Evolutionary conservation across 2,888 invertebrate species (phyloP).

Genomic region (Ceratothoa steindachneri): DNA sequence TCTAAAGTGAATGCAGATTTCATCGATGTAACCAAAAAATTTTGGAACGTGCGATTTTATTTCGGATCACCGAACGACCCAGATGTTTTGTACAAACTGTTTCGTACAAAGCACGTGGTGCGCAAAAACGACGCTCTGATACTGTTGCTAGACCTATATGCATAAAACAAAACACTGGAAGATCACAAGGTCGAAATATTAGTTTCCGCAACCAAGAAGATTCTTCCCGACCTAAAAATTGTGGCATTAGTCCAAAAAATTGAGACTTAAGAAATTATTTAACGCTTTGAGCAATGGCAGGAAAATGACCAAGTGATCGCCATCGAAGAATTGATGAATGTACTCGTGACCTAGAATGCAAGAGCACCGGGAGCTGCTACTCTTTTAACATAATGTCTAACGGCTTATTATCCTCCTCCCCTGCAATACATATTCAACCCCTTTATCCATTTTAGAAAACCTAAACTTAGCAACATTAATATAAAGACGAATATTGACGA

Average conservation of each 20-base stretch:
- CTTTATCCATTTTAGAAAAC: background rate
- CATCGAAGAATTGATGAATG: background rate
- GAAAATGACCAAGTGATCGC: background rate
- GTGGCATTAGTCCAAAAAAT: background rate
- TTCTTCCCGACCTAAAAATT: background rate
- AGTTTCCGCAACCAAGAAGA: background rate
- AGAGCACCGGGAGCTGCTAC: background rate
- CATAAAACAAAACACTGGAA: background rate
- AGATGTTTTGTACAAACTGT: background rate
- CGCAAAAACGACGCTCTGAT: background rate
- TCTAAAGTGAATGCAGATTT: background rate
- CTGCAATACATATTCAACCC: background rate
- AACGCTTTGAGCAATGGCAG: background rate
- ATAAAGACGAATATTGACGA: background rate
- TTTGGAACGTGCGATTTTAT: background rate
- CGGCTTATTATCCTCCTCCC: background rate
- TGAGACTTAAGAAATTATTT: background rate
- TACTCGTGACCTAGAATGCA: background rate
- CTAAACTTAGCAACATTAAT: background rate
- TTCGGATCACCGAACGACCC: background rate
- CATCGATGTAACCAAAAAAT: background rate
- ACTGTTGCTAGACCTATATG: background rate
- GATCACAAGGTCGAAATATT: background rate
- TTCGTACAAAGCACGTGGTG: background rate
- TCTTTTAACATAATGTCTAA: background rate